Conservation (phyloP, 2,888 invertebrate species). For the Phalera bucephala region DNA sequence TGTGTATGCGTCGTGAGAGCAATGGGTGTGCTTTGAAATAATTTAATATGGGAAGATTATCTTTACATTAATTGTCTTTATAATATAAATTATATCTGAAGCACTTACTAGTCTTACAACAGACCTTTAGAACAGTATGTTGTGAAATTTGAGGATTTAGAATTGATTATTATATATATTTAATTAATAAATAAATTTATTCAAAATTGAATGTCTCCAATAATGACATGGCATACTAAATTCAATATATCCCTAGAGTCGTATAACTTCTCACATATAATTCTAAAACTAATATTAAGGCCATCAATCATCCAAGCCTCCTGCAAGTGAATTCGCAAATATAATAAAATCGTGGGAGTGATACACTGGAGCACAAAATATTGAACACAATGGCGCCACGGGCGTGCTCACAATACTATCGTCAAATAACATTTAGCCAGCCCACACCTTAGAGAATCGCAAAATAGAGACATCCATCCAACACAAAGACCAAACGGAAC, state of each 20-base stretch:
- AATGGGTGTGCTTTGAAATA: too few relatives aligned
- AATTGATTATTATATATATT: too few relatives aligned
- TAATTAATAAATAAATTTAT: too few relatives aligned
- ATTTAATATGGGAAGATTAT: too few relatives aligned
- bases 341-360: slow-evolving; percentile 79
- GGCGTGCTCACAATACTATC: slow-evolving; percentile 76
- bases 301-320: slow-evolving; percentile 70
- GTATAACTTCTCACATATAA: slow-evolving; percentile 67
- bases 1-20: too few relatives aligned
- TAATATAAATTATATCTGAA: too few relatives aligned
- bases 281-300: slow-evolving; percentile 43
- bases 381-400: slow-evolving; percentile 62
- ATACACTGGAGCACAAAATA: slow-evolving; percentile 63
- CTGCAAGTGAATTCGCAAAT: slow-evolving; percentile 66
- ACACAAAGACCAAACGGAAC: slow-evolving; percentile 68
- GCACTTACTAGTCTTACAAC: too few relatives aligned
- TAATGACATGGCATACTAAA: too few relatives aligned
- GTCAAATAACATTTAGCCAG: slow-evolving; percentile 82
- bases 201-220: too few relatives aligned
- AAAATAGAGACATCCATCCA: slow-evolving; percentile 75
- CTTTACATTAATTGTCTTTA: too few relatives aligned
- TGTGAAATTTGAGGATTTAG: too few relatives aligned
- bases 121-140: too few relatives aligned
- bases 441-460: slow-evolving; percentile 81
- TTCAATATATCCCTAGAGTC: slow-evolving; percentile 57